phyloP scores from a whole-genome alignment of 1,140 invertebrate genomes.

The Heliconius eleuchia region DNA sequence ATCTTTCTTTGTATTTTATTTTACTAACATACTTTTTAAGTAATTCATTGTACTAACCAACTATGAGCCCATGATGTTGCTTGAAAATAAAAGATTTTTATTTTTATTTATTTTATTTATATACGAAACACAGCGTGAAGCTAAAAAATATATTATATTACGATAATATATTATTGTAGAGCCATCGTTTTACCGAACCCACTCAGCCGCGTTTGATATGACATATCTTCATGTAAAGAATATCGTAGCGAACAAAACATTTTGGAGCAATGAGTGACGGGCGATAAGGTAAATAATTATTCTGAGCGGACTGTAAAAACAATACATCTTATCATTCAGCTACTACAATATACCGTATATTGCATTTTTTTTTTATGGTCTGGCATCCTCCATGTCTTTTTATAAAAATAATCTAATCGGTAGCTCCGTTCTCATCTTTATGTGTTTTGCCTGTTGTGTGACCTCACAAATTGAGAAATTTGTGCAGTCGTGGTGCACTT shows the following conservation, averaged over 20 bases:
- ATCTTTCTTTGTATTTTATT: too few relatives aligned
- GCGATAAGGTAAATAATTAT: constrained; percentile 1
- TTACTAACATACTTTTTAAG: too few relatives aligned
- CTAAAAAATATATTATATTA: background rate
- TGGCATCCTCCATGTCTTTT: background rate
- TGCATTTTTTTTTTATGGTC: background rate
- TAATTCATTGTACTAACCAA: too few relatives aligned
- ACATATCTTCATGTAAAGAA: background rate
- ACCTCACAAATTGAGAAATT: too few relatives aligned
- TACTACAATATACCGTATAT: background rate
- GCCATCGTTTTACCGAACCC: background rate
- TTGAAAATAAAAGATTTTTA: too few relatives aligned
- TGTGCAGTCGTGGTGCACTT: too few relatives aligned
- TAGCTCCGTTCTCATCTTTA: too few relatives aligned
- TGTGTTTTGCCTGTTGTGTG: too few relatives aligned
- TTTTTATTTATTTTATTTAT: too few relatives aligned
- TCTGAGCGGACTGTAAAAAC: background rate
- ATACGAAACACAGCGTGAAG: too few relatives aligned
- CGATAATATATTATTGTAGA: background rate
- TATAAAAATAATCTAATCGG: too few relatives aligned
- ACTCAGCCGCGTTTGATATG: constrained; percentile 4
- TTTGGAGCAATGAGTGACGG: background rate
- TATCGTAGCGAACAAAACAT: background rate
- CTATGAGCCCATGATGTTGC: too few relatives aligned
- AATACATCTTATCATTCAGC: background rate